These are phyloP conservation scores for Dicyrtomina minuta DNA, from an alignment of 2,888 invertebrate genomes.

Conservation along the genomic window DNA sequence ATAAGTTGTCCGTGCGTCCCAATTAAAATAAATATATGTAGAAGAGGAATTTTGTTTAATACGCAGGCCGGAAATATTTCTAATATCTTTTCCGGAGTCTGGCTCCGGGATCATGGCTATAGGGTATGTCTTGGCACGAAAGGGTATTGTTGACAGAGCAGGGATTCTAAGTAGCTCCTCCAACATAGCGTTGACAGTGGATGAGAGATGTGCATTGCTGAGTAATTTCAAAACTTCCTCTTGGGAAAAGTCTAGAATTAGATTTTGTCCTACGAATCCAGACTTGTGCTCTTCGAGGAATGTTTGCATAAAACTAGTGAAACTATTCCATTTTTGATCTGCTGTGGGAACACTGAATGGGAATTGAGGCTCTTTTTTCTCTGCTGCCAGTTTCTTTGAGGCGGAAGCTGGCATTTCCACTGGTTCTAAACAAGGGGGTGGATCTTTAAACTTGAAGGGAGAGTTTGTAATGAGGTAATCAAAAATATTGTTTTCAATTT, in stretches of 20 bases:
- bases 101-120: constrained; percentile 34
- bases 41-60: constrained; percentile 12
- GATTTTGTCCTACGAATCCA: constrained; percentile 32
- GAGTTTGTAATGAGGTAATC: constrained; percentile 44
- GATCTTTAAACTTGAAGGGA: constrained; percentile 7
- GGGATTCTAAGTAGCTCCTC: constrained; percentile 45
- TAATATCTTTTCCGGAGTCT: too few relatives aligned
- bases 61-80: constrained; percentile 4
- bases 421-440: constrained; percentile 9
- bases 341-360: background rate
- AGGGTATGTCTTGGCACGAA: constrained; percentile 35
- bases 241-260: constrained; percentile 41
- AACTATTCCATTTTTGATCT: constrained; percentile 29
- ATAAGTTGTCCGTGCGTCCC: constrained; percentile 7
- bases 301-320: constrained; percentile 32
- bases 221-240: constrained; percentile 39
- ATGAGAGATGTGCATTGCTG: constrained; percentile 32
- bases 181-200: constrained; percentile 38
- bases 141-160: constrained; percentile 41
- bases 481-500: constrained; percentile 46
- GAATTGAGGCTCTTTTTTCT: constrained; percentile 2
- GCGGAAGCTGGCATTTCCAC: background rate
- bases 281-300: background rate
- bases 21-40: constrained; percentile 14
- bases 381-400: constrained; percentile 1